Evolutionary conservation across 1,140 invertebrate species (phyloP), one percentile per base, ranked within the genome.

Genomic region (Drosophila chauvacae): DNA sequence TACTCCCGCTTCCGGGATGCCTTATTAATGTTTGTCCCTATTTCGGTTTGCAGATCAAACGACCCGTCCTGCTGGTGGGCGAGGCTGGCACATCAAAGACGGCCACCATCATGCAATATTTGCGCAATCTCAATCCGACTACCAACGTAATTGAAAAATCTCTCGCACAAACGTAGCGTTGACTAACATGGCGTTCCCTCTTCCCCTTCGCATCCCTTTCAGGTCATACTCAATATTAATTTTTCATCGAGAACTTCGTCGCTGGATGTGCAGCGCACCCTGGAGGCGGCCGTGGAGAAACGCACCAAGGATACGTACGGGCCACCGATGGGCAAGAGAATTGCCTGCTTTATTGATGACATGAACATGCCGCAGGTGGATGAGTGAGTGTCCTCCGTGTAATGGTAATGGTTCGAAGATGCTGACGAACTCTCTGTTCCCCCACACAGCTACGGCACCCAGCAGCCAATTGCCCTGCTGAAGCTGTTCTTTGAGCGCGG

Each of bases 71-170:
- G 6, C 93, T 98, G 10, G 95, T 98, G 1, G 97, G 98, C 3
- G 97, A 98, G 84, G 97, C 96, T 5, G 97, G 97, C 7, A 97
- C 97, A 42, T 97, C 97, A 0, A 98, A 98, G 94, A 97, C 97
- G 3, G 97, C 97, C 1, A 97, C 97, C 44, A 96, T 97, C 62
- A 94, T 95, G 68, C 95, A 97, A 85, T 98, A 97, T 93, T 92
- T 98, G 23, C 94, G 95, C 71, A 94, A 94, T 42, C 90, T 98
- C 20, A 94, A 96, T 86, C 70, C 94, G 6, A 94, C 95, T 66
- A 94, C 93, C 93, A 96, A 96, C 93, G 96, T 97, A 93, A 95
- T 79, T 90, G 60, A 85, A 85, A 79, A 90, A 76, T 65, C 56
- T 94, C 94, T 63, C 28, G 30, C 48, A 58, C 59, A 61, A 70